These are phyloP conservation scores for Chionodraco myersi DNA, from an alignment of 2,113 vertebrate genomes.

Conservation along the genomic window DNA sequence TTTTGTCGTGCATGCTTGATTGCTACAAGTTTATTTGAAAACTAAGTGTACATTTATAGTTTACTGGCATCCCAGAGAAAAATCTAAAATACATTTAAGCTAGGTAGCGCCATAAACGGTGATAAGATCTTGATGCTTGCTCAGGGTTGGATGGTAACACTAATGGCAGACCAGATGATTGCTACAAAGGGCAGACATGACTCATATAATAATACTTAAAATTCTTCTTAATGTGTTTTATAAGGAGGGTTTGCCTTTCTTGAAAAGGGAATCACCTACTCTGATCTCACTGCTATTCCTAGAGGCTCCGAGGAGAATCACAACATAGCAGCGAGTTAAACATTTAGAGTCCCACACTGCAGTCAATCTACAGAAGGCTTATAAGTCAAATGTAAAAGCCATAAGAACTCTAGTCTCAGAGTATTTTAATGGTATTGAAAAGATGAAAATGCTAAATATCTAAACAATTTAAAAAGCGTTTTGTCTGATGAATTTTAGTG, in stretches of 20 bases:
- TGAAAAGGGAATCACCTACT: conserved; percentile 6
- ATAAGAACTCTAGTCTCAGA: too few relatives aligned
- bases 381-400: background rate
- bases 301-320: background rate
- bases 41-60: too few relatives aligned
- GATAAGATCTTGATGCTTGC: conserved; percentile 21
- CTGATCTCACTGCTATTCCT: conserved; percentile 34
- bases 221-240: background rate
- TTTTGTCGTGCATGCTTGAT: too few relatives aligned
- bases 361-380: background rate
- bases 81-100: background rate
- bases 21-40: too few relatives aligned
- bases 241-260: background rate
- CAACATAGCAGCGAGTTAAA: background rate
- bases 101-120: background rate
- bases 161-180: conserved; percentile 8
- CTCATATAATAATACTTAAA: conserved; percentile 35
- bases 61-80: too few relatives aligned
- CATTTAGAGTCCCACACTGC: background rate
- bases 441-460: too few relatives aligned
- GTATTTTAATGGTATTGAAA: background rate
- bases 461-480: background rate
- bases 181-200: conserved; percentile 17
- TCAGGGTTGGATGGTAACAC: conserved; percentile 13
- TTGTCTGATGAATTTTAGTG: background rate